Base-by-base conservation (phyloP, 2,113 vertebrate genomes). In the Anoura caudifer region DNA sequence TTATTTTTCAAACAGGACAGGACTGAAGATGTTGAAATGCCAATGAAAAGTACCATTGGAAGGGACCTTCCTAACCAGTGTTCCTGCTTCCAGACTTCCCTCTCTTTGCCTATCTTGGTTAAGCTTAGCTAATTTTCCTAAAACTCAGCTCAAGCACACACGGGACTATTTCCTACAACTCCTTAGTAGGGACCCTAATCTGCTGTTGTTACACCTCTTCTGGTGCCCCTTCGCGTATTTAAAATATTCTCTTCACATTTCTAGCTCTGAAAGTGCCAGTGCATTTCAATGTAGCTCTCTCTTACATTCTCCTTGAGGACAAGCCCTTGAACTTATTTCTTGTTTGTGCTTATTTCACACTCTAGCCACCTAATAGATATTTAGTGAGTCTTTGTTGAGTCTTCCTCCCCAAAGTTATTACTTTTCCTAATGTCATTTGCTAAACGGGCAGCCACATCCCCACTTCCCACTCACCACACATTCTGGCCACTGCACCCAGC, bases 81-180 rank as follows among this genome's bases (percentile, higher is more conserved):
- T 76, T 81, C 47, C 50, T 50, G 43, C 19, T 22, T 85, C 26
- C 11, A 70, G 26, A 24, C 54, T 81, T 85, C 67, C 47, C 33
- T 69, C 70, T 59, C 41, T 83, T 69, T 19, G 33, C 14, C 38
- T 17, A 3, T 7, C 45, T 59, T 65, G 31, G 24, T 75, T 85
- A 89, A 93, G 84, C 33, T 84, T 63, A 43, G 61, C 56, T 76
- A 75, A 52, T 59, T 88, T 87, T 88, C 59, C 90, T 85, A 76
- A 95, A 95, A 38, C 38, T 63, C 79, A 82, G 52, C 16, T 90
- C 20, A 83, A 43, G 77, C n/a, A 31, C 28, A 72, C 33, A 20
- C 43, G 16, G 33, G 20, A 59, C 73, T 45, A 3, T 41, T 63
- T 33, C 26, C 63, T 36, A 2, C 3, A 65, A 4, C 19, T 56